Percentiles rank a stretch among this genome's conserved stretches.
Evolutionary conservation across 2,888 invertebrate genomes (phyloP).

Genomic region (Aplocera efformata): DNA sequence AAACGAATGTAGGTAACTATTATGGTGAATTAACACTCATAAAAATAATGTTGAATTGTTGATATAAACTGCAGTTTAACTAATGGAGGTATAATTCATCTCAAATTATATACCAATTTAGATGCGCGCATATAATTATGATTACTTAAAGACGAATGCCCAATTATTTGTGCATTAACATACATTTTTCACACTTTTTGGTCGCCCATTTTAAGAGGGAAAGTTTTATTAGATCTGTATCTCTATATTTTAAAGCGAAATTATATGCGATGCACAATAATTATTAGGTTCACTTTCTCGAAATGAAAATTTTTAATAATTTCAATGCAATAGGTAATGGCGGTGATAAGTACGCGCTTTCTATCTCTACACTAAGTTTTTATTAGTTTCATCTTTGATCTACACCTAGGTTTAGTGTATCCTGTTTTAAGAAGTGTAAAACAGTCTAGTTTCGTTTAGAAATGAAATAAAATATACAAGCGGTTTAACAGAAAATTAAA

Average conservation of each 20-base stretch:
- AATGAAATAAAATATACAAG: too few relatives aligned
- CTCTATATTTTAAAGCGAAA: conserved; percentile 18
- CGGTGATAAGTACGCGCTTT: too few relatives aligned
- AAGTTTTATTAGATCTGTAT: conserved; percentile 30
- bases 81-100: neutral
- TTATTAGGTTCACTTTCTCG: conserved; percentile 17
- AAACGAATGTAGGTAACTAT: too few relatives aligned
- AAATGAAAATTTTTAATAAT: neutral
- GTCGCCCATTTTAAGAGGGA: conserved; percentile 35
- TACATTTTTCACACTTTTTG: conserved; percentile 34
- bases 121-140: conserved; percentile 29
- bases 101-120: conserved; percentile 30
- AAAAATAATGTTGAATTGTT: too few relatives aligned
- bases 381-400: too few relatives aligned
- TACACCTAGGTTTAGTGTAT: too few relatives aligned
- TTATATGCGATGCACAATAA: conserved; percentile 17
- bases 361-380: too few relatives aligned
- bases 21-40: too few relatives aligned
- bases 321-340: too few relatives aligned
- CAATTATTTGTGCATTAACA: conserved; percentile 49
- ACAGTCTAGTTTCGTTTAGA: too few relatives aligned
- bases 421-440: too few relatives aligned
- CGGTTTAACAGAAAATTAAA: too few relatives aligned
- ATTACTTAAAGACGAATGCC: conserved; percentile 25
- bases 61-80: conserved; percentile 3